Evolutionary conservation across 2,888 invertebrate species (phyloP), one percentile per base, ranked within the genome.

Genomic region (Dryobotodes eremita): DNA sequence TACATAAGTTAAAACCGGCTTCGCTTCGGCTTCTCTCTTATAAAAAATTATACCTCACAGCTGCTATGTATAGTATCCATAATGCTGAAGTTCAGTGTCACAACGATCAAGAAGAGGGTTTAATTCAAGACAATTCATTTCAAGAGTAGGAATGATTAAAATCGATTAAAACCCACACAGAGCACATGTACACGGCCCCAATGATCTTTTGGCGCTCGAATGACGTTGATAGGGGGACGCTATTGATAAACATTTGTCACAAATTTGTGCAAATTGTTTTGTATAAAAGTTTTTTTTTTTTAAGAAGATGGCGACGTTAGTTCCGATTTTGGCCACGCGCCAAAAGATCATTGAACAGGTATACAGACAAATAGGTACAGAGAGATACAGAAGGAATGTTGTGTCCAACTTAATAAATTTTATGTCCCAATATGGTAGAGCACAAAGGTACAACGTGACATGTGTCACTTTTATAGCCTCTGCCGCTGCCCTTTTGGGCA

Each of bases 391-490:
- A 17, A 31, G 46, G 31, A 57, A 71, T 48, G 17, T 62, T 53
- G 26, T n/a, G 42, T 53, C 13, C 36, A 59, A 59, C 50, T 36
- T 48, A 42, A 48, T 50, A 26, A n/a, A 55, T 50, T 46, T n/a
- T 48, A 66, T 73, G 36, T 46, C 46, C 15, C 20, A 57, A 53
- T 26, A n/a, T 48, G 7, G 15, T 42, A 65, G n/a, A 31, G 10
- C 62, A 57, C 62, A 81, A 50, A 50, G 46, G n/a, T 36, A 46
- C 13, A 66, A 46, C 50, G 23, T 65, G 53, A 55, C 55, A 73
- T 55, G 3, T 57, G 62, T 62, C 74, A 68, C 66, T 68, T 68
- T 42, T 42, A n/a, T 74, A 68, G 11, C 31, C 53, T 17, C 73
- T 71, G 72, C 36, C 15, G 13, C 17, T 36, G 48, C 13, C 42